Percentiles rank a stretch among this genome's conserved stretches.
Evolutionary conservation across 2,888 invertebrate species (phyloP).

Genomic region (Dicyrtomina minuta): DNA sequence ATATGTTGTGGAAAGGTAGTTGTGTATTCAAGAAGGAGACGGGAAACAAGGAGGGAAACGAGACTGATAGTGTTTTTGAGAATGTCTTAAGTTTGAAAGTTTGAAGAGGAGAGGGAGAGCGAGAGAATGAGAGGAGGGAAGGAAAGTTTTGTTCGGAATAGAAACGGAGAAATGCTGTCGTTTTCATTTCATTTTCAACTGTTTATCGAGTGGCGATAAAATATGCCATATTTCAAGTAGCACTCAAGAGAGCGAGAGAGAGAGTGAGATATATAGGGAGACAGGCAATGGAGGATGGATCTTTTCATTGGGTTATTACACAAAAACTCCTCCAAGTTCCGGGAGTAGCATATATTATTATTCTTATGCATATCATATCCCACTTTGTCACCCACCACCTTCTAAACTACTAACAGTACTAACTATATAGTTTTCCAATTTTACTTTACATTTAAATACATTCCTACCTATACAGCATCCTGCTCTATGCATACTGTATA

Average conservation of each 20-base stretch:
- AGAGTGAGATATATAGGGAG: slow-evolving; percentile 1
- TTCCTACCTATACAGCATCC: too few relatives aligned
- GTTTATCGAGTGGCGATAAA: slow-evolving; percentile 35
- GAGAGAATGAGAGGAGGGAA: not conserved
- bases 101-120: slow-evolving; percentile 11
- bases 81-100: slow-evolving; percentile 22
- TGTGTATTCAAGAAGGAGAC: too few relatives aligned
- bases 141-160: slow-evolving; percentile 8
- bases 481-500: too few relatives aligned
- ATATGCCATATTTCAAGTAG: slow-evolving; percentile 32
- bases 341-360: too few relatives aligned
- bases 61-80: not conserved
- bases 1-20: slow-evolving; percentile 18
- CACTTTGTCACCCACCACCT: too few relatives aligned
- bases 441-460: too few relatives aligned
- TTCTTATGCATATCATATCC: too few relatives aligned
- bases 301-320: not conserved
- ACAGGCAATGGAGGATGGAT: not conserved
- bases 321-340: too few relatives aligned
- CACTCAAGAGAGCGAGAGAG: slow-evolving; percentile 19
- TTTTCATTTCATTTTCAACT: slow-evolving; percentile 37
- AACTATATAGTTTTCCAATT: too few relatives aligned
- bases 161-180: slow-evolving; percentile 29
- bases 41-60: too few relatives aligned
- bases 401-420: too few relatives aligned